Evolutionary conservation across 30 jellyfish, hydroid and myxozoan species (phyloP).

Genomic region (Nemopilema nomurai): DNA sequence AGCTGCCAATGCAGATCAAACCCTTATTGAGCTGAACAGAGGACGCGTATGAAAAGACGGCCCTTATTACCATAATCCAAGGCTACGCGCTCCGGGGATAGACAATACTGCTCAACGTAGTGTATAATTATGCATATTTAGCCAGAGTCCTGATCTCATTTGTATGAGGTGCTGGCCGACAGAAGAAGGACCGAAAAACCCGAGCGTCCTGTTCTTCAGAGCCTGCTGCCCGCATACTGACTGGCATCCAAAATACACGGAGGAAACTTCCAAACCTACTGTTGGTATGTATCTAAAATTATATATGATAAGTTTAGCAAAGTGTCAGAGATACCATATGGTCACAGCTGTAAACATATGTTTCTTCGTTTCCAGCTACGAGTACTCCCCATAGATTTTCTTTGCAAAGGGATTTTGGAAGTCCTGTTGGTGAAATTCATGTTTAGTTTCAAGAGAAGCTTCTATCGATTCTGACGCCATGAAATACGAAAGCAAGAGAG

Average conservation of each 20-base stretch:
- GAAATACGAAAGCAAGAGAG: background rate
- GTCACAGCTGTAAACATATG: slow-evolving; percentile 4
- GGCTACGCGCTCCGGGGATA: slow-evolving; percentile 58
- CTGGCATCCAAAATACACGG: background rate
- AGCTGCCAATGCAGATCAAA: slow-evolving; percentile 33
- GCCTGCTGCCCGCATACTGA: slow-evolving; percentile 46
- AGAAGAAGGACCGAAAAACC: slow-evolving; percentile 41
- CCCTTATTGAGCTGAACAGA: slow-evolving; percentile 40
- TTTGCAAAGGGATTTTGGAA: background rate
- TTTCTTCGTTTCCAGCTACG: background rate
- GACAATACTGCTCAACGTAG: slow-evolving; percentile 63
- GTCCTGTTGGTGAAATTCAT: background rate
- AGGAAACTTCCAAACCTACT: background rate
- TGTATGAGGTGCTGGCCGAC: slow-evolving; percentile 55
- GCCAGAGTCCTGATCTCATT: slow-evolving; percentile 28
- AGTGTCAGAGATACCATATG: background rate
- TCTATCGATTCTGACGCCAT: background rate
- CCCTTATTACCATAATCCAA: slow-evolving; percentile 59
- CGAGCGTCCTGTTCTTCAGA: slow-evolving; percentile 41
- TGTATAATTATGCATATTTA: slow-evolving; percentile 68
- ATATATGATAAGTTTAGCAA: background rate
- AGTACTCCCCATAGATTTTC: background rate
- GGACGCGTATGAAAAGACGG: slow-evolving; percentile 14
- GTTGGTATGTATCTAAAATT: slow-evolving; percentile 20
- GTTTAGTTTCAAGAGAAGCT: background rate